phyloP scores from a whole-genome alignment of 2,113 vertebrate genomes.

The Sinocyclocheilus grahami region DNA sequence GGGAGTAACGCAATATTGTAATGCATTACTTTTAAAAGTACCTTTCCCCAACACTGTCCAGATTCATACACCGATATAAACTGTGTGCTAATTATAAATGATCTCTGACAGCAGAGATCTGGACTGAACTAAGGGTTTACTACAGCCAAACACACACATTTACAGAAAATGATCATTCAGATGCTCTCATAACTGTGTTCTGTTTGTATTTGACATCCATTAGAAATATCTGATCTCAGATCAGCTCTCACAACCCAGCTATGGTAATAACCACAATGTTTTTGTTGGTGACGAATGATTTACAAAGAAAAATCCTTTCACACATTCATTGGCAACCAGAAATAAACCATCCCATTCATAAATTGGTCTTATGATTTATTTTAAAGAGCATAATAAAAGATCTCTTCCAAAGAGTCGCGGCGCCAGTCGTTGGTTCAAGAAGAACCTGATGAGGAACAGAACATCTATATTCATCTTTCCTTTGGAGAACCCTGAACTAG shows the following conservation, averaged over 20 bases:
- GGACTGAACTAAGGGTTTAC: neutral
- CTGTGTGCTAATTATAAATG: too few relatives aligned
- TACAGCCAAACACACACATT: neutral
- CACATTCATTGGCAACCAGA: neutral
- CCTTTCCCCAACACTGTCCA: neutral
- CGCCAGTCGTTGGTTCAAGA: neutral
- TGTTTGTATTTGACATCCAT: neutral
- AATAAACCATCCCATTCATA: neutral
- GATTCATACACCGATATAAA: neutral
- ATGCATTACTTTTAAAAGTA: too few relatives aligned
- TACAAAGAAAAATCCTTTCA: neutral
- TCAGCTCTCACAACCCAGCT: neutral
- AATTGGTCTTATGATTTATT: neutral
- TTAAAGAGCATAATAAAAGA: neutral
- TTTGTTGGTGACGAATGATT: neutral
- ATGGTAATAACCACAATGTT: neutral
- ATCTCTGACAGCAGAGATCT: too few relatives aligned
- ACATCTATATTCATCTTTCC: neutral
- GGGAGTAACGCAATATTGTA: too few relatives aligned
- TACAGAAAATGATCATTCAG: neutral
- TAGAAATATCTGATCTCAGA: neutral
- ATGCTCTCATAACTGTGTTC: neutral
- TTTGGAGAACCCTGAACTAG: slow-evolving; percentile 21
- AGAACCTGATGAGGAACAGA: neutral
- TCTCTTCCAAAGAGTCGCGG: neutral